Evolutionary conservation across 2,797 vertebrate genomes (phyloP).

Genomic region (Takifugu ocellatus): DNA sequence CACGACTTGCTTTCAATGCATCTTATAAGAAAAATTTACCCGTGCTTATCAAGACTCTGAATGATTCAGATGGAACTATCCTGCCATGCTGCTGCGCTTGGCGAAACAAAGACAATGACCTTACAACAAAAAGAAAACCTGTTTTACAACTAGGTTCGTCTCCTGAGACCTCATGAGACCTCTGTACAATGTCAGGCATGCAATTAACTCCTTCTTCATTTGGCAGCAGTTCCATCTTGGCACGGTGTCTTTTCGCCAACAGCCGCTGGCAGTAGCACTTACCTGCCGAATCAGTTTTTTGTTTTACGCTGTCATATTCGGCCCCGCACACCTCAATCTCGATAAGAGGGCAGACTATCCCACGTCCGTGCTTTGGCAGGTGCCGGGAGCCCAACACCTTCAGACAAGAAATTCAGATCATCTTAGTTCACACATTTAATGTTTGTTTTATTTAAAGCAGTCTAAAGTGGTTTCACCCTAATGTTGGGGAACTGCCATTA

Average conservation of each 20-base stretch:
- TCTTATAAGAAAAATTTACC: not conserved
- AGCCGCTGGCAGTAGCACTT: constrained; percentile 34
- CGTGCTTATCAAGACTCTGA: not conserved
- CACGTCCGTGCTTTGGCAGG: constrained; percentile 93
- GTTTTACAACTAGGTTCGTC: not conserved
- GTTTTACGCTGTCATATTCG: constrained; percentile 90
- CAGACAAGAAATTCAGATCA: not conserved
- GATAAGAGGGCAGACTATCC: constrained; percentile 94
- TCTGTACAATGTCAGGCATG: not conserved
- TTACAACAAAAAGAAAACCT: not conserved
- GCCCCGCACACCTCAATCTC: constrained; percentile 96
- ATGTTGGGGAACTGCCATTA: too few species aligned
- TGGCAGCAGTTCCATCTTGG: not conserved
- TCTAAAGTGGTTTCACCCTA: too few species aligned
- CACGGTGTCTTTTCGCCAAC: not conserved
- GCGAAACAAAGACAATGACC: not conserved
- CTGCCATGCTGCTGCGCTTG: not conserved
- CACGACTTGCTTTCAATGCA: too few species aligned
- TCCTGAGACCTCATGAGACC: too few species aligned
- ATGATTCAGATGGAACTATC: too few species aligned
- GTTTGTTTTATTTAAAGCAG: too few species aligned
- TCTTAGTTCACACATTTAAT: not conserved
- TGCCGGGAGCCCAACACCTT: constrained; percentile 95
- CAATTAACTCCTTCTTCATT: constrained; percentile 10
- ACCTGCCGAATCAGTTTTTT: constrained; percentile 96